These are phyloP conservation scores for Lepilemur septentrionalis DNA, from an alignment of 2,797 vertebrate genomes.

Conservation along the genomic window DNA sequence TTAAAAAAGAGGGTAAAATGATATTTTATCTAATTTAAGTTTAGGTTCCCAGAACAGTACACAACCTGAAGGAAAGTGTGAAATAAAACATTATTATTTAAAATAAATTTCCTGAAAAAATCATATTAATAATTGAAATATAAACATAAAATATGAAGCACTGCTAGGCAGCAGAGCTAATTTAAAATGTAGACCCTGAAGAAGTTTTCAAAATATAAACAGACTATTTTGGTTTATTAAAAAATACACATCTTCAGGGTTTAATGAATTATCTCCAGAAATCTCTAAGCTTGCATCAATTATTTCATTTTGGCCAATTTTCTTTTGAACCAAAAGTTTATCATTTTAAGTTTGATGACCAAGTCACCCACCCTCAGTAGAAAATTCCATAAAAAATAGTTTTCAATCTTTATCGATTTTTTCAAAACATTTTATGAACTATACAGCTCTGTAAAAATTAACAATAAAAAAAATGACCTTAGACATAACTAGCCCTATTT, in stretches of 20 bases:
- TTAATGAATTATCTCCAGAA: background rate
- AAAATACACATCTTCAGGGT: background rate
- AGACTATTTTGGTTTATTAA: background rate
- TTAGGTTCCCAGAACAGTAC: background rate
- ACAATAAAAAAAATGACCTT: background rate
- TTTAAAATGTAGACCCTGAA: background rate
- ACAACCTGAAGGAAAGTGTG: background rate
- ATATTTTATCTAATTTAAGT: slow-evolving; percentile 6
- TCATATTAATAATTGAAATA: slow-evolving; percentile 2
- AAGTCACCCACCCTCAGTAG: background rate
- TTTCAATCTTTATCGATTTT: background rate
- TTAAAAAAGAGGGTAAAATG: background rate
- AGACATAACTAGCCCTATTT: background rate
- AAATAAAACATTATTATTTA: background rate
- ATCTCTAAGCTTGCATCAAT: background rate
- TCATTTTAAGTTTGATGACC: background rate
- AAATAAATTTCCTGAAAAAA: background rate
- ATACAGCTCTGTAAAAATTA: background rate
- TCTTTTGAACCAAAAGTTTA: background rate
- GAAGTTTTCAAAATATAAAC: background rate
- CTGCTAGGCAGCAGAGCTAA: background rate
- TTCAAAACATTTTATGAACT: background rate
- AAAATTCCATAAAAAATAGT: background rate
- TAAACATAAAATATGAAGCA: background rate
- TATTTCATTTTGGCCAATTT: background rate